Percentiles rank a stretch among this genome's conserved stretches.
These are phyloP conservation scores for Sparidentex hasta DNA, from an alignment of 2,797 vertebrate species.

Conservation along the genomic window DNA sequence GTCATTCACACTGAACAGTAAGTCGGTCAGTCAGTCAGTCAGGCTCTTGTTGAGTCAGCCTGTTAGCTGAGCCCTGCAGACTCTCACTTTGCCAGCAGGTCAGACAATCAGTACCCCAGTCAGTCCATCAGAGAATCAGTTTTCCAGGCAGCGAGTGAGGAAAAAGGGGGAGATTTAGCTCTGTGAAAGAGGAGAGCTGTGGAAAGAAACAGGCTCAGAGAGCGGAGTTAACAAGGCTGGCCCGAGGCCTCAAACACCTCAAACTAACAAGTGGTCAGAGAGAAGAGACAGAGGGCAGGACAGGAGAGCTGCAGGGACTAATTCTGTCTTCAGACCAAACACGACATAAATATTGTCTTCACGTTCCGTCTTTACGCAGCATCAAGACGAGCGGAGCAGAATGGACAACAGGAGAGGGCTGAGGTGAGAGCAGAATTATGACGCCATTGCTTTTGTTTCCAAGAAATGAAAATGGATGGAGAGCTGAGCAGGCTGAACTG, in stretches of 20 bases:
- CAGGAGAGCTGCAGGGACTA: neutral
- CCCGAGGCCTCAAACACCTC: conserved; percentile 26
- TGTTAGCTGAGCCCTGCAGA: conserved; percentile 14
- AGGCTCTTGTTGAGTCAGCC: conserved; percentile 5
- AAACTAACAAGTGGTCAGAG: conserved; percentile 14
- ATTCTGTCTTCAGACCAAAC: too few relatives aligned
- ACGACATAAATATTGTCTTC: too few relatives aligned
- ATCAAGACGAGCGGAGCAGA: neutral
- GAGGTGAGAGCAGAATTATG: conserved; percentile 1
- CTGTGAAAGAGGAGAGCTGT: neutral
- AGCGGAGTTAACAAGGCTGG: conserved; percentile 38
- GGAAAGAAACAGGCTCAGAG: conserved; percentile 28
- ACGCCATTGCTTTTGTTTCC: neutral
- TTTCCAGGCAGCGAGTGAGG: conserved; percentile 23
- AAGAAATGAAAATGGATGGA: neutral
- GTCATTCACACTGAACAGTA: neutral
- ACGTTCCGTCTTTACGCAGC: too few relatives aligned
- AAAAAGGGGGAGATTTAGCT: conserved; percentile 6
- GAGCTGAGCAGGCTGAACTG: too few relatives aligned
- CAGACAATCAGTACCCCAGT: conserved; percentile 24
- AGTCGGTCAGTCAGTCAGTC: neutral
- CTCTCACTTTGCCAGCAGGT: conserved; percentile 13
- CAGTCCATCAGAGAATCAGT: conserved; percentile 26
- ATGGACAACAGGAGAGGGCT: conserved; percentile 2
- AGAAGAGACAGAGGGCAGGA: neutral